These are phyloP conservation scores for Perognathus longimembris DNA, from an alignment of 2,113 vertebrate species.

Conservation along the genomic window DNA sequence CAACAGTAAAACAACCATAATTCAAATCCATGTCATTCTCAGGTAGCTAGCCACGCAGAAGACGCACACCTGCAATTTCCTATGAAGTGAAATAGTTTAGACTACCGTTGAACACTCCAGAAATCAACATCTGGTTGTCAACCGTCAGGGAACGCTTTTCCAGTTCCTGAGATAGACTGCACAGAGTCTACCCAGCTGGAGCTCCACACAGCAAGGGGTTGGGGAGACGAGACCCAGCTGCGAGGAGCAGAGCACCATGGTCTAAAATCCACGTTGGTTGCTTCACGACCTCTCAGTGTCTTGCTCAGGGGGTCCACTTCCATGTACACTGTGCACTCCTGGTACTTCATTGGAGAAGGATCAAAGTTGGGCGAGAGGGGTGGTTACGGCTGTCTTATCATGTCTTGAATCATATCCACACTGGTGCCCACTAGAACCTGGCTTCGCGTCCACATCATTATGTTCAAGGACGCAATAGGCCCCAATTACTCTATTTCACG, in stretches of 20 bases:
- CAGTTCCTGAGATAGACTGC: neutral
- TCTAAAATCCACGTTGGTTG: neutral
- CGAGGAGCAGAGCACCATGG: neutral
- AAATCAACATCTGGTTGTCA: neutral
- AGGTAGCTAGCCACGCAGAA: neutral
- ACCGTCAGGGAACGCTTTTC: neutral
- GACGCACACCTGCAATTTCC: neutral
- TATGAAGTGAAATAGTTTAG: neutral
- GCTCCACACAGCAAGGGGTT: neutral
- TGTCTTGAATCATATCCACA: neutral
- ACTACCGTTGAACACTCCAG: neutral
- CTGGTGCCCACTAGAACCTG: neutral
- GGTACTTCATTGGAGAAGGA: neutral
- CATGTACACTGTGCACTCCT: neutral
- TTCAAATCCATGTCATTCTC: neutral
- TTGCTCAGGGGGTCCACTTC: neutral
- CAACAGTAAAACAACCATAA: neutral
- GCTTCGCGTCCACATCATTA: neutral
- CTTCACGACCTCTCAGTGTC: neutral
- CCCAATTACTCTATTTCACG: neutral
- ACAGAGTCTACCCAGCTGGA: neutral
- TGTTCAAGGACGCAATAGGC: neutral
- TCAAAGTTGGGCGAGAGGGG: neutral
- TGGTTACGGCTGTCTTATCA: neutral
- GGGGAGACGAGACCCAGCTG: neutral